These are phyloP conservation scores for Drosophila sturtevanti DNA, from an alignment of 1,140 invertebrate species.

Conservation along the genomic window DNA sequence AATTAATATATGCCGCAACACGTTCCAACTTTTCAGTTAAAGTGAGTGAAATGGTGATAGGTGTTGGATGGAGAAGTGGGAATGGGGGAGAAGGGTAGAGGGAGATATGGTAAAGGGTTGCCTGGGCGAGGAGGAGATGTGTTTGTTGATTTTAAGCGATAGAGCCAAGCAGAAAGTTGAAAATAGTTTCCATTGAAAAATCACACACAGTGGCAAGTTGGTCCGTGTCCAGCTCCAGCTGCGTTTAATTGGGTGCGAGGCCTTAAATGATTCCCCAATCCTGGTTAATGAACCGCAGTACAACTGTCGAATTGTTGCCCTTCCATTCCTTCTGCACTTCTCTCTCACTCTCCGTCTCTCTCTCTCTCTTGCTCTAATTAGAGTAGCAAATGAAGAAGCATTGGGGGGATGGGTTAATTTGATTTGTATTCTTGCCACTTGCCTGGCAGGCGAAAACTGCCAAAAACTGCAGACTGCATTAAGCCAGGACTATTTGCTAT, in stretches of 20 bases:
- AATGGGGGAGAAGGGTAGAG: background rate
- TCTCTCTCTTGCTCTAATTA: conserved; percentile 25
- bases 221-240: conserved; percentile 32
- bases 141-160: conserved; percentile 59
- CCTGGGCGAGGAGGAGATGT: too few relatives aligned
- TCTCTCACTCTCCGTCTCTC: background rate
- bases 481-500: background rate
- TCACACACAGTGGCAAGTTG: conserved; percentile 13
- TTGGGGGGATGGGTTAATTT: conserved; percentile 58
- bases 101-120: conserved; percentile 10
- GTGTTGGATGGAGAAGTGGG: background rate
- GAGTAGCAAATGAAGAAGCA: background rate
- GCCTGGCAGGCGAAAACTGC: conserved; percentile 2
- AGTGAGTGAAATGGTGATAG: background rate
- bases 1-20: conserved; percentile 79
- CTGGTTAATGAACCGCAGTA: conserved; percentile 24
- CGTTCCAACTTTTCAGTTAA: conserved; percentile 54
- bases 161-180: conserved; percentile 53
- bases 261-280: conserved; percentile 5
- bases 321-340: conserved; percentile 36
- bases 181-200: conserved; percentile 70
- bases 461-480: conserved; percentile 56
- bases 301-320: conserved; percentile 21
- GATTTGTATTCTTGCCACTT: conserved; percentile 75
- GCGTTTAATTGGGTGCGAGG: conserved; percentile 41